Base-by-base conservation (phyloP, 2,888 invertebrate species). In the Heliconius ismenius region DNA sequence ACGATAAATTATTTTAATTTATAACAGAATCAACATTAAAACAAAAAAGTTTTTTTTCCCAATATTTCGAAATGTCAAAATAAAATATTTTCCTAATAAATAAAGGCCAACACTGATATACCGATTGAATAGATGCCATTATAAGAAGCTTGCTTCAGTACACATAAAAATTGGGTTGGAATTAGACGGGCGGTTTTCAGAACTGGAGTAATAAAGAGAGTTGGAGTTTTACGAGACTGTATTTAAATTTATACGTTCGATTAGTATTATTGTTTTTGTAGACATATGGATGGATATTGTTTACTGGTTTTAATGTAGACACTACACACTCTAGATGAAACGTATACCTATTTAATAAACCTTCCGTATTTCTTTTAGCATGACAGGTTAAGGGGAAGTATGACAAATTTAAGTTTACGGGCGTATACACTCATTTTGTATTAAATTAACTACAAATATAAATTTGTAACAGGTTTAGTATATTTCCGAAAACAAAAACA, bases 121-220 rank as follows among this genome's bases (percentile, higher is more conserved):
- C 78, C 84, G 82, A 86, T 84, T 85, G 83, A 81, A 84, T 82
- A 83, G 84, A 84, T 85, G 81, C 87, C 86, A 86, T 89, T 90
- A 87, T 86, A 89, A 89, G 85, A 83, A 81, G 80, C 86, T 83
- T 83, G 84, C 83, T 83, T 78, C 79, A 82, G 73, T 83, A 83
- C 83, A 80, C 82, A 79, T 77, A 79, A 80, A 79, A 80, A 80
- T 81, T 80, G 76, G 80, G 77, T 73, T 77, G 67, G 70, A 79
- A 81, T 79, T 73, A 76, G 77, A 78, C 73, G 75, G 74, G 76
- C 76, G 79, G 73, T 76, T 75, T 76, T 58, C n/a, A n/a, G 69
- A 15, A 69, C 54, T 74, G 67, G 72, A 79, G 68, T 68, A 74
- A 77, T 76, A 79, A 78, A 79, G 63, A 60, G 49, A 72, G 77